Evolutionary conservation across 2,888 invertebrate genomes (phyloP).

Genomic region (Diadegma fenestrale): DNA sequence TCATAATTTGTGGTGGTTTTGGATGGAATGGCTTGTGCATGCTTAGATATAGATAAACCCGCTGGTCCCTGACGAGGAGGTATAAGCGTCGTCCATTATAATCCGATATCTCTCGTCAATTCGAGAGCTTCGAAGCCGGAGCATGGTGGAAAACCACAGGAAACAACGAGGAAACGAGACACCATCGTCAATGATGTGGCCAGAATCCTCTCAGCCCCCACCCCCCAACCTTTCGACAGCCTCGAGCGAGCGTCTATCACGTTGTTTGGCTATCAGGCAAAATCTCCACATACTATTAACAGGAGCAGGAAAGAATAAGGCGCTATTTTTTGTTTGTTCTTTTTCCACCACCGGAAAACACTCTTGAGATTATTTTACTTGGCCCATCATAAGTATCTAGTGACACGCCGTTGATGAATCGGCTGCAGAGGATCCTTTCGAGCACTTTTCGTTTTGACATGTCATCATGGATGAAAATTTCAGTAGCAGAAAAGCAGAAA

Average conservation of each 20-base stretch:
- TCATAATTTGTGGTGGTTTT: neutral
- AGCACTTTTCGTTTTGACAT: slow-evolving; percentile 33
- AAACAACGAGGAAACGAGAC: slow-evolving; percentile 48
- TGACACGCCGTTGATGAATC: neutral
- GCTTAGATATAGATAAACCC: slow-evolving; percentile 6
- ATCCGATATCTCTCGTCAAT: slow-evolving; percentile 63
- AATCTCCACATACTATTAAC: slow-evolving; percentile 27
- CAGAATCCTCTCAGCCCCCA: slow-evolving; percentile 37
- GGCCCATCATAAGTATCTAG: neutral
- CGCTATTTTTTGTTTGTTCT: neutral
- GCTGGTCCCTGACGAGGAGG: neutral
- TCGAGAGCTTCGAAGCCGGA: slow-evolving; percentile 17
- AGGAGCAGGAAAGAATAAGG: neutral
- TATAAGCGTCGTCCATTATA: slow-evolving; percentile 47
- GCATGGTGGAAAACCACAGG: slow-evolving; percentile 33
- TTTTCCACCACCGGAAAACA: neutral
- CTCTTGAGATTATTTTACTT: slow-evolving; percentile 1
- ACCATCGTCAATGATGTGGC: slow-evolving; percentile 40
- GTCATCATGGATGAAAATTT: neutral
- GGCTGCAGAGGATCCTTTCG: neutral
- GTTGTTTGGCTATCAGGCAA: slow-evolving; percentile 41
- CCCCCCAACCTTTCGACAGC: neutral
- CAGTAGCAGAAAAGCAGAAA: neutral
- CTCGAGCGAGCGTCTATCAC: slow-evolving; percentile 28
- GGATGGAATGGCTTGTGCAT: neutral